These are phyloP conservation scores for Limonius californicus DNA, from an alignment of 1,140 invertebrate species.

Conservation along the genomic window DNA sequence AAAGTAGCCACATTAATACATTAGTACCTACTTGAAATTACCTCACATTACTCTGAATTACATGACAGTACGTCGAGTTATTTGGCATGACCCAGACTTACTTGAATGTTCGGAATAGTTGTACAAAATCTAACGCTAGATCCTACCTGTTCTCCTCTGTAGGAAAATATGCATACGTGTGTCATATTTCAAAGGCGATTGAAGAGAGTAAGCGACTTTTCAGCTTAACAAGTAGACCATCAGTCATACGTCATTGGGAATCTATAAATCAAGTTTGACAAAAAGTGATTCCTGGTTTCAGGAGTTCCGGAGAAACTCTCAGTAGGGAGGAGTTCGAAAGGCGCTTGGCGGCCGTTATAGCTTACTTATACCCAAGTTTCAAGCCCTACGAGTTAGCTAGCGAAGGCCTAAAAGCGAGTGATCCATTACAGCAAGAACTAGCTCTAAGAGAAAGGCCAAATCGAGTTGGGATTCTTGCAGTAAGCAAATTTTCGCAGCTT, in stretches of 20 bases:
- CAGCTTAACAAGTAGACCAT: no score
- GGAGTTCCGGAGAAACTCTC: conserved; percentile 58
- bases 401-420: conserved; percentile 51
- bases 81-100: no score
- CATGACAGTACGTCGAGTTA: no score
- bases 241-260: background rate
- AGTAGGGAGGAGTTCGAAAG: conserved; percentile 54
- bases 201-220: background rate
- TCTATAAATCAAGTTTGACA: conserved; percentile 3
- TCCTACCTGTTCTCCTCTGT: no score
- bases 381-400: conserved; percentile 56
- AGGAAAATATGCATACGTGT: no score
- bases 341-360: conserved; percentile 51
- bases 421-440: conserved; percentile 60
- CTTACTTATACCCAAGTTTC: conserved; percentile 53
- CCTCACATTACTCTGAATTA: no score
- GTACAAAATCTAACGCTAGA: no score
- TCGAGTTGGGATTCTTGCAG: conserved; percentile 41
- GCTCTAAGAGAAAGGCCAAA: conserved; percentile 65
- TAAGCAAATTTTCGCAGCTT: conserved; percentile 12
- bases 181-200: background rate
- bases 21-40: no score
- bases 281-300: conserved; percentile 24
- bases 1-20: no score
- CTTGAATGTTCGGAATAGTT: no score